These are phyloP conservation scores for Psittacula echo DNA, from an alignment of 2,797 vertebrate species.

Conservation along the genomic window DNA sequence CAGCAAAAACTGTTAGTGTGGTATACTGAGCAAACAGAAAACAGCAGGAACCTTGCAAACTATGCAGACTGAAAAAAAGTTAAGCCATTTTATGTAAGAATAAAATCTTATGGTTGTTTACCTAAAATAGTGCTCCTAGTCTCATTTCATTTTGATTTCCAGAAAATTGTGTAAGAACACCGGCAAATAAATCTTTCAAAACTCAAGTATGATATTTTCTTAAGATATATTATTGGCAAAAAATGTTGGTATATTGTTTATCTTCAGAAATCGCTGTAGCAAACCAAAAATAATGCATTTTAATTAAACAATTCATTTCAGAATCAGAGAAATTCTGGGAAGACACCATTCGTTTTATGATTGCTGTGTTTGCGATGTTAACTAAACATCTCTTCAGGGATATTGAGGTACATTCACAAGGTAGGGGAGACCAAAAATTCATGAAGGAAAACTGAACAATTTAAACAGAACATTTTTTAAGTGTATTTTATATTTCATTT, in stretches of 20 bases:
- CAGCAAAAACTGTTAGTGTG: not conserved
- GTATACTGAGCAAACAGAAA: not conserved
- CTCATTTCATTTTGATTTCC: not conserved
- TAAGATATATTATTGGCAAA: not conserved
- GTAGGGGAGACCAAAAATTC: not conserved
- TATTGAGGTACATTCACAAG: not conserved
- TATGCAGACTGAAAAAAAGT: not conserved
- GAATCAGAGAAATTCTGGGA: not conserved
- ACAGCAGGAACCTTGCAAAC: not conserved
- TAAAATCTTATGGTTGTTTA: not conserved
- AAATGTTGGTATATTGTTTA: not conserved
- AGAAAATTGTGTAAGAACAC: not conserved
- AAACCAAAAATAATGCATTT: not conserved
- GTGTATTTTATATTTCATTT: rapidly evolving
- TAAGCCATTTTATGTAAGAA: not conserved
- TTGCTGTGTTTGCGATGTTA: not conserved
- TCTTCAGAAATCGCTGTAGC: not conserved
- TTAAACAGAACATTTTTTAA: not conserved
- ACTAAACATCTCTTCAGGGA: not conserved
- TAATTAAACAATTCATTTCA: not conserved
- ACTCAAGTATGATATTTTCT: not conserved
- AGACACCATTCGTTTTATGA: not conserved
- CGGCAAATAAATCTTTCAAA: not conserved
- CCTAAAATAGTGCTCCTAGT: not conserved
- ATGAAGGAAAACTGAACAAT: not conserved